phyloP scores from a whole-genome alignment of 2,113 vertebrate genomes.

The Marcusenius ussheri region DNA sequence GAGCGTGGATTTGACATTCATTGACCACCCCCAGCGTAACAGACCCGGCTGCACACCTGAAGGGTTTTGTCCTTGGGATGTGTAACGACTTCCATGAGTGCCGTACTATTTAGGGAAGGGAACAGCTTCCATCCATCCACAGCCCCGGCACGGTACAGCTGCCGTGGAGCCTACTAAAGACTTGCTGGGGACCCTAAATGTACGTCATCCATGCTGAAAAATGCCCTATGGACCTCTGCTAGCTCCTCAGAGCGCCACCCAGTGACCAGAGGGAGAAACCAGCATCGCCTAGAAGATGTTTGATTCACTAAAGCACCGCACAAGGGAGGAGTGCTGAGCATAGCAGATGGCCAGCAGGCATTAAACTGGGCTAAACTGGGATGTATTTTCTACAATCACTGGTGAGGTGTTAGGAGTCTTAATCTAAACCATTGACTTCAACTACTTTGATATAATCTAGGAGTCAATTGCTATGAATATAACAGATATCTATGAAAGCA shows the following conservation, averaged over 20 bases:
- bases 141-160: neutral
- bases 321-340: neutral
- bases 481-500: neutral
- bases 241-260: neutral
- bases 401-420: neutral
- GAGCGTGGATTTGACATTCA: neutral
- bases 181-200: neutral
- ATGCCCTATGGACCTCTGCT: neutral
- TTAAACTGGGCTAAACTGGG: neutral
- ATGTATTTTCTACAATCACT: neutral
- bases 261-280: neutral
- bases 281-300: neutral
- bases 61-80: neutral
- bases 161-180: neutral
- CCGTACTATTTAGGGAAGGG: neutral
- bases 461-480: neutral
- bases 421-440: neutral
- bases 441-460: neutral
- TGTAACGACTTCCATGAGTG: neutral
- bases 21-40: neutral
- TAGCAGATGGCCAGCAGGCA: neutral
- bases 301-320: neutral
- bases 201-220: neutral
- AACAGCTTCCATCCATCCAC: neutral
- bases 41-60: neutral